These are phyloP conservation scores for Vulpes lagopus DNA, from an alignment of 2,113 vertebrate species.

Conservation along the genomic window DNA sequence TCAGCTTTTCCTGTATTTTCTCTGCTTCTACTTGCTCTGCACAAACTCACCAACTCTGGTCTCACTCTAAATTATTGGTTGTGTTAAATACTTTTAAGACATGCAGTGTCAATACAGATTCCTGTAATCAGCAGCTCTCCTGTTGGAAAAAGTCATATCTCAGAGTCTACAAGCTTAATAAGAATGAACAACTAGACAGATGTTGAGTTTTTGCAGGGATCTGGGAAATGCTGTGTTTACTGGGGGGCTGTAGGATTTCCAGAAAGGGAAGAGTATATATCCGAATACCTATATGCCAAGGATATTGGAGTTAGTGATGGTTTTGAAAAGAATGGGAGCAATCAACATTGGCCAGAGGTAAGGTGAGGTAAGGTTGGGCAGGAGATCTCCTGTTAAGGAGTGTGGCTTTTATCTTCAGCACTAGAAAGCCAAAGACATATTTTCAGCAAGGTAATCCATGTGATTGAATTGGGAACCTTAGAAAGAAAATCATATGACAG, in stretches of 20 bases:
- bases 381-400: neutral
- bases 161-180: neutral
- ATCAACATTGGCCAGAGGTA: neutral
- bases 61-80: neutral
- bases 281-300: neutral
- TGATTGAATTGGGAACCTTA: neutral
- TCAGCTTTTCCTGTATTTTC: neutral
- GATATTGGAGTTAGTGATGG: neutral
- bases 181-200: neutral
- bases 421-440: neutral
- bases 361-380: neutral
- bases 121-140: neutral
- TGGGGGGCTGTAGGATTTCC: neutral
- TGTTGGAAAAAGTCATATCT: neutral
- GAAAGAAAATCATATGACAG: neutral
- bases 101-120: neutral
- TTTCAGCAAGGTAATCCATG: neutral
- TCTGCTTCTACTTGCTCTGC: neutral
- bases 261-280: neutral
- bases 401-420: neutral
- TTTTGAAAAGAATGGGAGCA: neutral
- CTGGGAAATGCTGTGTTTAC: neutral
- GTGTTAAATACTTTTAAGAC: neutral
- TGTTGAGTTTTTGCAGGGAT: neutral
- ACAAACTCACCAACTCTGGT: neutral